phyloP scores from a whole-genome alignment of 2,888 invertebrate genomes.

The Andrena haemorrhoa region DNA sequence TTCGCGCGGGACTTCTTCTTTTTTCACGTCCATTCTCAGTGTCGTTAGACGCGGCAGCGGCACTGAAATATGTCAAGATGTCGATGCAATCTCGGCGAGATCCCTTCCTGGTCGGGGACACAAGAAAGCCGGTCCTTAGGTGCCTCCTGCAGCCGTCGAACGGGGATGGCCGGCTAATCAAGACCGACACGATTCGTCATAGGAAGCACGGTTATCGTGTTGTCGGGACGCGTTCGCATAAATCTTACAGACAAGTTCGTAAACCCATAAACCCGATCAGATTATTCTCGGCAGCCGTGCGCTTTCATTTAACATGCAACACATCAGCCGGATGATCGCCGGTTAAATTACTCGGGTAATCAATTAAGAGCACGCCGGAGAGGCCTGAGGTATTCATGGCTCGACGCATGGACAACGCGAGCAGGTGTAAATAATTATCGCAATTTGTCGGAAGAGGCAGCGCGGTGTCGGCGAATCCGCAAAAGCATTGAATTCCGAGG shows the following conservation, averaged over 20 bases:
- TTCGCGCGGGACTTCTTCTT: slow-evolving; percentile 60
- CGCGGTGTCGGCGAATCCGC: not conserved
- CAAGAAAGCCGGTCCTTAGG: slow-evolving; percentile 54
- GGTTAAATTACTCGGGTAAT: slow-evolving; percentile 62
- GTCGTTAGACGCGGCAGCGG: slow-evolving; percentile 38
- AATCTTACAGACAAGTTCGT: slow-evolving; percentile 37
- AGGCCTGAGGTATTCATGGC: slow-evolving; percentile 13
- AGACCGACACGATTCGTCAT: slow-evolving; percentile 51
- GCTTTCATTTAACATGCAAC: slow-evolving; percentile 32
- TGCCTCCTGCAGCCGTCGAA: slow-evolving; percentile 5
- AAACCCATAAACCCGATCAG: slow-evolving; percentile 25
- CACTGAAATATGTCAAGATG: slow-evolving; percentile 60
- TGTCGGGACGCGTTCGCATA: slow-evolving; percentile 18
- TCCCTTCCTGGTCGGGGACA: slow-evolving; percentile 52
- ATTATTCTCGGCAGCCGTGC: slow-evolving; percentile 9
- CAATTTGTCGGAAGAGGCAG: slow-evolving; percentile 44
- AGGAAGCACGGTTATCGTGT: slow-evolving; percentile 36
- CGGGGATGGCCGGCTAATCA: slow-evolving; percentile 41
- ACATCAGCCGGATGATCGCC: slow-evolving; percentile 34
- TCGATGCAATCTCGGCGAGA: slow-evolving; percentile 56
- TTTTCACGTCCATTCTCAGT: slow-evolving; percentile 39
- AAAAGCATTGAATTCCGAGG: slow-evolving; percentile 32
- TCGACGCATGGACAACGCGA: slow-evolving; percentile 18
- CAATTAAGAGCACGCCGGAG: slow-evolving; percentile 49
- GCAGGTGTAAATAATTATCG: slow-evolving; percentile 49